Evolutionary conservation across 2,797 vertebrate genomes (phyloP), one percentile per base, ranked within the genome.

Genomic region (Poeciliopsis presidionis): DNA sequence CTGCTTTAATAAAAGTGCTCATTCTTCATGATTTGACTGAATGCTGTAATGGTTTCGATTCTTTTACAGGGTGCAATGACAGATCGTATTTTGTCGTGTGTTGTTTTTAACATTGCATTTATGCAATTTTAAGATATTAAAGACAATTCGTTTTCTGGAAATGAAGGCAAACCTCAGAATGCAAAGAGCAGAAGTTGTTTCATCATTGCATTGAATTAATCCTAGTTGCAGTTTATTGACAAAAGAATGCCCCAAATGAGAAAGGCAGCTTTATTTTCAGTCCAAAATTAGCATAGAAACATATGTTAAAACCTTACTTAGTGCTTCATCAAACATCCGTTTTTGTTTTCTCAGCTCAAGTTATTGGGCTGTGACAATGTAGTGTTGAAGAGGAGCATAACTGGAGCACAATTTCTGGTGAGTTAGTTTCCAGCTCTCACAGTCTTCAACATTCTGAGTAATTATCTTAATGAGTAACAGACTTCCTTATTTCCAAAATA

Each of bases 361-460:
- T 77, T 93, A 36, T 8, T 70, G 5, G 87, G 86, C 55, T 92
- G 93, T 74, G 89, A 92, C 61, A 87, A 28, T 78, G 81, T 84
- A 0, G 91, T 91, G 73, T 85, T 81, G 53, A 88, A 76, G n/a
- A 28, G 4, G 51, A 39, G 59, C 73, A 88, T 90, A 49, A 91
- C 59, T 36, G 89, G 90, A 84, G 75, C 69, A 43, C 65, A 82
- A 36, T 93, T 94, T 59, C 41, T 91, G 78, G 92, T 92, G 65
- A 83, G 88, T 73, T 9, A 25, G 33, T 45, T 70, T 45, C 7
- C 41, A 12, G 41, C 11, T n/a, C 2, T 65, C 33, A 4, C 3
- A 3, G 18, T 16, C 33, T 57, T 72, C n/a, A 46, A 18, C 36
- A 12, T 59, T 79, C 2, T 80, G 12, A 5, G 74, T 71, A 79